phyloP scores from a whole-genome alignment of 2,113 vertebrate genomes.

The Labrus mixtus region DNA sequence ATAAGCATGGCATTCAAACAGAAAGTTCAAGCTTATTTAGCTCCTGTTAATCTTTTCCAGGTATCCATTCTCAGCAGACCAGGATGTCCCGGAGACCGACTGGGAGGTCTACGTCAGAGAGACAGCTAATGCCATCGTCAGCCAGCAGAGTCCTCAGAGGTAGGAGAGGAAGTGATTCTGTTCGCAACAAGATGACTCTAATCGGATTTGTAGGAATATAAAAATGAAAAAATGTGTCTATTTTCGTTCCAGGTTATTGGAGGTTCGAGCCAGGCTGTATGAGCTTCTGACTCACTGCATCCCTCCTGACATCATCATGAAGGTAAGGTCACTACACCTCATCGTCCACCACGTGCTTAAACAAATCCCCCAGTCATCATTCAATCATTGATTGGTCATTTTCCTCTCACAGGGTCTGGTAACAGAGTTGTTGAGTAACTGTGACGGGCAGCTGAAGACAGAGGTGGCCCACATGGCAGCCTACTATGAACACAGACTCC shows the following conservation, averaged over 20 bases:
- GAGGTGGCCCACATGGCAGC: slow-evolving; percentile 96
- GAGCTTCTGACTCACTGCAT: slow-evolving; percentile 98
- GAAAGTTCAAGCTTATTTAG: background rate
- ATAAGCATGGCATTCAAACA: background rate
- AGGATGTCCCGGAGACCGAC: slow-evolving; percentile 94
- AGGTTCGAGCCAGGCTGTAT: slow-evolving; percentile 94
- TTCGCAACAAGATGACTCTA: background rate
- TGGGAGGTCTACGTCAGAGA: slow-evolving; percentile 98
- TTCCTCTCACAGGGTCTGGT: slow-evolving; percentile 87
- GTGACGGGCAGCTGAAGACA: slow-evolving; percentile 96
- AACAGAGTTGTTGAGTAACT: slow-evolving; percentile 92
- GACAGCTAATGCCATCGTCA: slow-evolving; percentile 94
- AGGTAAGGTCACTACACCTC: slow-evolving; percentile 81
- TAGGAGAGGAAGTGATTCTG: slow-evolving; percentile 55
- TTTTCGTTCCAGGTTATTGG: slow-evolving; percentile 87
- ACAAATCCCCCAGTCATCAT: background rate
- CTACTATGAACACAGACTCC: slow-evolving; percentile 94
- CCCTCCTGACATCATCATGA: slow-evolving; percentile 96
- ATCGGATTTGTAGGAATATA: background rate
- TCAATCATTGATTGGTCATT: background rate
- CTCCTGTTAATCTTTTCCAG: slow-evolving; percentile 69
- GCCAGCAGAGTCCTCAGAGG: slow-evolving; percentile 96
- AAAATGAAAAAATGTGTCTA: background rate
- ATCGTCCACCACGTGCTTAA: background rate
- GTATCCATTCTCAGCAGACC: slow-evolving; percentile 94